These are phyloP conservation scores for Aeoliscus strigatus DNA, from an alignment of 2,797 vertebrate species.

Conservation along the genomic window DNA sequence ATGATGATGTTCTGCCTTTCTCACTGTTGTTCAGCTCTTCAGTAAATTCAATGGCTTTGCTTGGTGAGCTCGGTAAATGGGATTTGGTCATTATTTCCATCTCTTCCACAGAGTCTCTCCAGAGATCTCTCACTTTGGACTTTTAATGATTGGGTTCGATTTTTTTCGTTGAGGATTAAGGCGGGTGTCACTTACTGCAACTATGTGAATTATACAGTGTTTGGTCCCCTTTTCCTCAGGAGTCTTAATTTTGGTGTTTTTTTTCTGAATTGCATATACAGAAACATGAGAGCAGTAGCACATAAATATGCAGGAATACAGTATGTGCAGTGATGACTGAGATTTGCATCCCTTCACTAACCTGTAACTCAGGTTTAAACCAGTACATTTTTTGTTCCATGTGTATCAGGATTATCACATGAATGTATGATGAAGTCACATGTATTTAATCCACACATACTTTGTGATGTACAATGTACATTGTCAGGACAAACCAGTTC, in stretches of 20 bases:
- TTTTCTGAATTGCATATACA: no score
- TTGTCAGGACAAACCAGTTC: no score
- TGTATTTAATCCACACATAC: no score
- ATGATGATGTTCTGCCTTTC: slow-evolving; percentile 34
- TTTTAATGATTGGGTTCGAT: not conserved
- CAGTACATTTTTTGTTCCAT: not conserved
- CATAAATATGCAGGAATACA: no score
- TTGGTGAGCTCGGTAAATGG: slow-evolving; percentile 15
- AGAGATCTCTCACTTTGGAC: slow-evolving; percentile 4
- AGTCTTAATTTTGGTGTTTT: no score
- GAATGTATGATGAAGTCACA: no score
- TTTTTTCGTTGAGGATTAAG: not conserved
- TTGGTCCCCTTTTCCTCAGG: no score
- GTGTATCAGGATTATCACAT: not conserved
- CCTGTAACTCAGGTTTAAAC: not conserved
- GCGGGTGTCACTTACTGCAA: not conserved
- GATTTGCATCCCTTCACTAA: slow-evolving; percentile 1
- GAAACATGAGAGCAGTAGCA: no score
- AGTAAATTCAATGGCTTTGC: slow-evolving; percentile 24
- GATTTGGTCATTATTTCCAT: slow-evolving; percentile 1
- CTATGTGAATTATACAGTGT: not conserved
- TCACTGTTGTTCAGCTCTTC: slow-evolving; percentile 24
- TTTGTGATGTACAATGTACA: no score
- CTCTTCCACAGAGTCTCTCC: not conserved
- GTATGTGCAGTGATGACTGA: no score